Evolutionary conservation across 2,113 vertebrate species (phyloP).

Genomic region (Clupea harengus): DNA sequence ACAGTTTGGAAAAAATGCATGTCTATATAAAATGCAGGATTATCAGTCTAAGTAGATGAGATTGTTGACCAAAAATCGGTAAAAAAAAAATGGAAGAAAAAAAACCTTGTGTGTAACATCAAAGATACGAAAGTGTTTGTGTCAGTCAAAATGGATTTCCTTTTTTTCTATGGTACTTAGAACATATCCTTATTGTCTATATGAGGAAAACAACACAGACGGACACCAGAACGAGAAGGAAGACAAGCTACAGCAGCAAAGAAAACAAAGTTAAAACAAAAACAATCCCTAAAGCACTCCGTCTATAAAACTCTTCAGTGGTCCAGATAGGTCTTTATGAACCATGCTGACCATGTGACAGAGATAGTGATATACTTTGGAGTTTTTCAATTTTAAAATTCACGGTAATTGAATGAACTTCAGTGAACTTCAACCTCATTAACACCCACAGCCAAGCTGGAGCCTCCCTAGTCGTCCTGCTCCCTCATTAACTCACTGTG

Average conservation of each 20-base stretch:
- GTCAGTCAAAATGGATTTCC: neutral
- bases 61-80: too few species aligned
- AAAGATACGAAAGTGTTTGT: neutral
- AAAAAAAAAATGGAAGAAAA: too few species aligned
- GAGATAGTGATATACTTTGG: neutral
- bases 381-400: neutral
- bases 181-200: neutral
- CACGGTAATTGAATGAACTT: neutral
- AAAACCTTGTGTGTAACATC: neutral
- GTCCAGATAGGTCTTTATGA: neutral
- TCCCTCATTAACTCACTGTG: neutral
- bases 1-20: too few species aligned
- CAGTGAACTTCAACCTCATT: neutral
- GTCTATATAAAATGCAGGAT: too few species aligned
- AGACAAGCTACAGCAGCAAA: conserved; percentile 7
- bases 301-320: neutral
- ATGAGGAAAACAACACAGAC: neutral
- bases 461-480: neutral
- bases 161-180: neutral
- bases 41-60: too few species aligned
- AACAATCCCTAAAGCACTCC: neutral
- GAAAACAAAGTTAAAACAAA: neutral
- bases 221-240: neutral
- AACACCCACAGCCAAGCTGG: neutral
- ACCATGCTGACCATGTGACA: neutral